A percentile compares a stretch with the other conserved stretches of the same genome.
phyloP scores from a whole-genome alignment of 2,888 invertebrate genomes.

The Eupithecia centaureata region DNA sequence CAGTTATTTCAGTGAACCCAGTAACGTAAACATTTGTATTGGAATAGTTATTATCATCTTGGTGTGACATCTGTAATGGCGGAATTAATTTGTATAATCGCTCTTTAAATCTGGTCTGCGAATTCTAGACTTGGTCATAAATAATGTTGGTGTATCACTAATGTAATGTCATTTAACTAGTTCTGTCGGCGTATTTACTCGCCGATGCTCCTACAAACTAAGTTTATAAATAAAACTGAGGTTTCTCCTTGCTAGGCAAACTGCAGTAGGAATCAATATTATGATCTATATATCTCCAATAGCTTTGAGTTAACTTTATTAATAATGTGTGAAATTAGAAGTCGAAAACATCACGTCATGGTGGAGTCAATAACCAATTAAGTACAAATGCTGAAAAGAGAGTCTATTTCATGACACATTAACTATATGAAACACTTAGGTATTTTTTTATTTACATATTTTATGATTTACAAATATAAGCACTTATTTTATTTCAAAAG shows the following conservation, averaged over 20 bases:
- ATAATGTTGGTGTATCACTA: background rate
- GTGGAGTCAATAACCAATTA: too few species aligned
- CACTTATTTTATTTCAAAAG: too few species aligned
- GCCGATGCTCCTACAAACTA: background rate
- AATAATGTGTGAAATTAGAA: too few species aligned
- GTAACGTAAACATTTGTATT: constrained; percentile 28
- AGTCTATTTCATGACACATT: too few species aligned
- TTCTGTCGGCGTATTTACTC: background rate
- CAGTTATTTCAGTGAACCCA: constrained; percentile 23
- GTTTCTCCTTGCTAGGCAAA: background rate
- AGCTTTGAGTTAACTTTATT: too few species aligned
- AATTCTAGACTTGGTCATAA: background rate
- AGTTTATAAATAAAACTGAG: background rate
- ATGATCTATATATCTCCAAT: too few species aligned
- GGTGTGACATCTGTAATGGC: constrained; percentile 20
- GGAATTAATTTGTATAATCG: constrained; percentile 22
- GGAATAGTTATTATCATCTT: background rate
- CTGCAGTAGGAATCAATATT: background rate
- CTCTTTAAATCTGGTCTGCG: constrained; percentile 6
- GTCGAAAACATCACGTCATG: too few species aligned
- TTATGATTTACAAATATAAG: too few species aligned
- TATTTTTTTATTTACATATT: too few species aligned
- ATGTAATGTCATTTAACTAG: background rate
- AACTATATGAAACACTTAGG: too few species aligned
- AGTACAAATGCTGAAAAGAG: too few species aligned